Percentiles rank a stretch among this genome's conserved stretches.
phyloP scores from a whole-genome alignment of 2,797 vertebrate species.

The Coluber constrictor region DNA sequence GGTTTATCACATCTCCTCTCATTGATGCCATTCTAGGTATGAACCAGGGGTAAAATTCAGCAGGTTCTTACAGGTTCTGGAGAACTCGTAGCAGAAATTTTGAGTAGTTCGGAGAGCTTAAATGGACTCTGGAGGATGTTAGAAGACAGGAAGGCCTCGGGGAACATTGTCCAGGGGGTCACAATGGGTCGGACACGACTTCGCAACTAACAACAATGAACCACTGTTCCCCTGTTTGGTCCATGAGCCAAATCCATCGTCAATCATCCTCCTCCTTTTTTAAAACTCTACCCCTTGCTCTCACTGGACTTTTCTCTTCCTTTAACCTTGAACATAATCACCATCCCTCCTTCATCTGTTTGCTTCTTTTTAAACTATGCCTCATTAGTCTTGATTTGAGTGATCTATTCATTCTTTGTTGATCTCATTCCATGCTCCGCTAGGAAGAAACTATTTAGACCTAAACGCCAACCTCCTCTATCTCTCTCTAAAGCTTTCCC shows the following conservation, averaged over 20 bases:
- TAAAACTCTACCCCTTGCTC: not conserved
- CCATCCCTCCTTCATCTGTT: not conserved
- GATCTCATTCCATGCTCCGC: not conserved
- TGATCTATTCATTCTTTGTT: not conserved
- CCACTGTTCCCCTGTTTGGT: not conserved
- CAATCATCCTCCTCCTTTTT: not conserved
- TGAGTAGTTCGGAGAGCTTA: too few relatives aligned
- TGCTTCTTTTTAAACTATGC: not conserved
- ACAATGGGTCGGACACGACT: rapidly evolving
- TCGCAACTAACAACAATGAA: too few relatives aligned
- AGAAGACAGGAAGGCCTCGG: too few relatives aligned
- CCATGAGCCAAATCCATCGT: not conserved
- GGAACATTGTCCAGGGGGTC: too few relatives aligned
- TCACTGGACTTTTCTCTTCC: not conserved
- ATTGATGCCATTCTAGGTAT: not conserved
- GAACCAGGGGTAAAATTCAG: too few relatives aligned
- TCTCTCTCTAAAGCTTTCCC: not conserved
- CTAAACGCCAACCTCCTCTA: not conserved
- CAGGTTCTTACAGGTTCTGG: too few relatives aligned
- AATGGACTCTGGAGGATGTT: too few relatives aligned
- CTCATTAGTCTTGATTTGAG: not conserved
- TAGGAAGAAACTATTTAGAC: not conserved
- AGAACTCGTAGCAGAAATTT: too few relatives aligned
- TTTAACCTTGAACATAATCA: not conserved
- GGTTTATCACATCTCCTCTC: not conserved